These are phyloP conservation scores for Xenentodon cancila DNA, from an alignment of 2,797 vertebrate genomes.

Conservation along the genomic window DNA sequence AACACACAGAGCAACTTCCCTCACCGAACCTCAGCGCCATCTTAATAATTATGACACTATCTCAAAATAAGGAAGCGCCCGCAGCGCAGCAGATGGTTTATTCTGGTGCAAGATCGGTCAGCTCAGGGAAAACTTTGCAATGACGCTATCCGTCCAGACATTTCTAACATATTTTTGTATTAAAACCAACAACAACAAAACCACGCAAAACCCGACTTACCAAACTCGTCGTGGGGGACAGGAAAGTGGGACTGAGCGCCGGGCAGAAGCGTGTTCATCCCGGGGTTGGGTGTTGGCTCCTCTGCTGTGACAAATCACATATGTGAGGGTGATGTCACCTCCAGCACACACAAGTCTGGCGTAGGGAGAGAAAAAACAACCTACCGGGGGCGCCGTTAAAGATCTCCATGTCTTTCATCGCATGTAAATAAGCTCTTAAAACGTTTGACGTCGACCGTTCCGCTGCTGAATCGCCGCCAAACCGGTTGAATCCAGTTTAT, in stretches of 20 bases:
- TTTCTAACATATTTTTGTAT: too few relatives aligned
- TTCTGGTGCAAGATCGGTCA: too few relatives aligned
- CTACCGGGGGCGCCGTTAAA: conserved; percentile 54
- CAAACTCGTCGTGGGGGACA: conserved; percentile 24
- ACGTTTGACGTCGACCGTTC: conserved; percentile 12
- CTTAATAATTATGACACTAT: too few relatives aligned
- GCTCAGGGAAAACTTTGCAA: too few relatives aligned
- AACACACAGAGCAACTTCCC: too few relatives aligned
- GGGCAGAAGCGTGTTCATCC: not conserved
- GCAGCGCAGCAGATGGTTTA: too few relatives aligned
- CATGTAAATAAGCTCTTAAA: conserved; percentile 2
- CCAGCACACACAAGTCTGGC: not conserved
- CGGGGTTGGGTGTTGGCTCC: conserved; percentile 62
- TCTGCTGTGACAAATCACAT: conserved; percentile 46
- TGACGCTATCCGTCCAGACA: too few relatives aligned
- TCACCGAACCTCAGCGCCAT: too few relatives aligned
- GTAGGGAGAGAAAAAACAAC: not conserved
- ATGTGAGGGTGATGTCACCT: conserved; percentile 43
- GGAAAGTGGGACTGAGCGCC: not conserved
- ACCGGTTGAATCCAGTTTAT: not conserved
- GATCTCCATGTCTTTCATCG: conserved; percentile 78
- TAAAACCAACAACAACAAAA: too few relatives aligned
- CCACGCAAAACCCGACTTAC: conserved; percentile 40
- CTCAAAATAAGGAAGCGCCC: too few relatives aligned
- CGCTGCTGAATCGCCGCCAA: not conserved